Evolutionary conservation across 2,797 vertebrate species (phyloP).

Genomic region (Oreochromis grahami): DNA sequence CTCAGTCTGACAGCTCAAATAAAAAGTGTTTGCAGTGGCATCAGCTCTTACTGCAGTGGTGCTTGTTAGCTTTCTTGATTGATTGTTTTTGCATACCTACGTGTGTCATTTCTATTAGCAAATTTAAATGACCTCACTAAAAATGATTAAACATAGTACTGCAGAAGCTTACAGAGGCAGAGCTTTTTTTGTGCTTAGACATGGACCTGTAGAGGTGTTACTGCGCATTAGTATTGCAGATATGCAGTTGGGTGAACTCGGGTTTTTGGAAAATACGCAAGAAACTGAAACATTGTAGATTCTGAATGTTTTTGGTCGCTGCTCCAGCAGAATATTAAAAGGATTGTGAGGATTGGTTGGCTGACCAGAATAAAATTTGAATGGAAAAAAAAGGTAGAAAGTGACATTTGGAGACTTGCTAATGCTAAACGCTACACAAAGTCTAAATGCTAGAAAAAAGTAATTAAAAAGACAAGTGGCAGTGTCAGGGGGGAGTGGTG

Average conservation of each 20-base stretch:
- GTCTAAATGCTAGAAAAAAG: conserved; percentile 27
- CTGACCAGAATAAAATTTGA: neutral
- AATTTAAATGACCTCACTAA: neutral
- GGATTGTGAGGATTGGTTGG: neutral
- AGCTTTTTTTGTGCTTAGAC: neutral
- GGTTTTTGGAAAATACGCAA: conserved; percentile 2
- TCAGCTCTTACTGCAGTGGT: neutral
- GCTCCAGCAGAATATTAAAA: neutral
- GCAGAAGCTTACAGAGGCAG: neutral
- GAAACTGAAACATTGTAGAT: neutral
- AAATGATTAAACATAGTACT: neutral
- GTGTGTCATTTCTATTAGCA: neutral
- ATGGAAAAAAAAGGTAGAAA: conserved; percentile 13
- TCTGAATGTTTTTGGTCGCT: neutral
- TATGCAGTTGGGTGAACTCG: neutral
- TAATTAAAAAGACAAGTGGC: conserved; percentile 11
- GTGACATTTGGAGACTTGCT: conserved; percentile 3
- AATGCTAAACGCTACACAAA: conserved; percentile 22
- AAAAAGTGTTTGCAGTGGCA: neutral
- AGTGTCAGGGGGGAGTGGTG: neutral
- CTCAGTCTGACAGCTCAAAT: neutral
- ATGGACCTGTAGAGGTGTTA: neutral
- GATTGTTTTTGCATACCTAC: conserved; percentile 15
- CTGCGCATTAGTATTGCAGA: neutral
- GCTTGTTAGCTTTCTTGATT: conserved; percentile 19